Evolutionary conservation across 2,888 invertebrate species (phyloP), one percentile per base, ranked within the genome.

Genomic region (Hemicrepidius hirtus): DNA sequence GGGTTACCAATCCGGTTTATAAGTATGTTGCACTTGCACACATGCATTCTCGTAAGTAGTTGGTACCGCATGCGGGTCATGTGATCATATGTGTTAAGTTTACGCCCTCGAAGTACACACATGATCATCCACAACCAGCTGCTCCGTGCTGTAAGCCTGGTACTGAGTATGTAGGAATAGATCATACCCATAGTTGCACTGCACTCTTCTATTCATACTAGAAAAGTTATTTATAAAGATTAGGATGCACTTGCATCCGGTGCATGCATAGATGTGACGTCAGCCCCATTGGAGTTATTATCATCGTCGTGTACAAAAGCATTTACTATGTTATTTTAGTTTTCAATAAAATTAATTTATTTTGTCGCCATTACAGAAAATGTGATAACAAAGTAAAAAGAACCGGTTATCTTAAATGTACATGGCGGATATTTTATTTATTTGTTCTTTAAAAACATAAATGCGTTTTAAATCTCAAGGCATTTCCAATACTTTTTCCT

Each of bases 91-190:
- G 71, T 76, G 71, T 72, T 70, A 37, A 64, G 71, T 77, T 70
- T 77, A 77, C 74, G 76, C 77, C 79, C 75, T 77, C 76, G 69
- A 72, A 67, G 73, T 72, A 72, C 76, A 74, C 73, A 74, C 74
- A 73, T 65, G 73, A 65, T 28, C 40, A 44, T 37, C 55, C 24
- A 21, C 13, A 21, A 68, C 64, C 73, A 49, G 50, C 57, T 65
- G 50, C 21, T n/a, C 0, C 18, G 21, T 69, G 60, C 68, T 73
- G 73, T 59, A 50, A 37, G 60, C 86, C 85, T 86, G 83, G 59
- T 84, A 81, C 69, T 68, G 80, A 80, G 86, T 86, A 86, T 83
- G 86, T 85, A 86, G 83, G 80, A 83, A 83, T 83, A 84, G 86
- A 85, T 86, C 86, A 86, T 86, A 85, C 85, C 80, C 79, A 57